A percentile compares a stretch with the other conserved stretches of the same genome.
Conservation (phyloP, 2,888 invertebrate species). For the Heliconius ethilla region DNA sequence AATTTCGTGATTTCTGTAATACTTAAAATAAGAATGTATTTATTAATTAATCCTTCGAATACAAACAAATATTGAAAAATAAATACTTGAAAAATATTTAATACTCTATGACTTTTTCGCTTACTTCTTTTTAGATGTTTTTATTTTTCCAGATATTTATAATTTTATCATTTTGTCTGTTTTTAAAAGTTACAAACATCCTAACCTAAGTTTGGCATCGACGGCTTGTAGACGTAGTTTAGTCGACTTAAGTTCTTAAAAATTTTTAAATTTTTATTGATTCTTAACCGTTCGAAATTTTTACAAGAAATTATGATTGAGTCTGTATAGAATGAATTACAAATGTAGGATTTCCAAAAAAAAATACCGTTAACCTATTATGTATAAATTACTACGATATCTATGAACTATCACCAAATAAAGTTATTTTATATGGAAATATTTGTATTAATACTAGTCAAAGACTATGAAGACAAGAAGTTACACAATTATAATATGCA, state of each 20-base stretch:
- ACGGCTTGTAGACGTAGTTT: too few species aligned
- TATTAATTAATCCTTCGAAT: background rate
- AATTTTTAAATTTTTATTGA: background rate
- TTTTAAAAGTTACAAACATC: background rate
- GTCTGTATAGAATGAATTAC: too few species aligned
- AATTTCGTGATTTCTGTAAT: background rate
- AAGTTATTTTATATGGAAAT: background rate
- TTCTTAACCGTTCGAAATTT: background rate
- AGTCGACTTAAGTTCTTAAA: too few species aligned
- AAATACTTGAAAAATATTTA: too few species aligned
- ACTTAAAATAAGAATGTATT: too few species aligned
- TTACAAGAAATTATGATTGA: background rate
- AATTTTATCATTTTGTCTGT: background rate
- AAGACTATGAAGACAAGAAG: background rate
- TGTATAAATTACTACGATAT: too few species aligned
- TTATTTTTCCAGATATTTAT: background rate
- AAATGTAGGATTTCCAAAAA: too few species aligned
- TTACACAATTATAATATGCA: background rate
- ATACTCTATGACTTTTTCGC: background rate
- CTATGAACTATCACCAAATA: background rate
- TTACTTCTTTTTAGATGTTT: background rate
- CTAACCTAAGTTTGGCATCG: background rate
- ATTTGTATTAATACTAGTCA: too few species aligned
- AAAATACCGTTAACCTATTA: too few species aligned
- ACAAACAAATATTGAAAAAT: background rate